Evolutionary conservation across 2,888 invertebrate species (phyloP).

Genomic region (Pseudococcus longispinus): DNA sequence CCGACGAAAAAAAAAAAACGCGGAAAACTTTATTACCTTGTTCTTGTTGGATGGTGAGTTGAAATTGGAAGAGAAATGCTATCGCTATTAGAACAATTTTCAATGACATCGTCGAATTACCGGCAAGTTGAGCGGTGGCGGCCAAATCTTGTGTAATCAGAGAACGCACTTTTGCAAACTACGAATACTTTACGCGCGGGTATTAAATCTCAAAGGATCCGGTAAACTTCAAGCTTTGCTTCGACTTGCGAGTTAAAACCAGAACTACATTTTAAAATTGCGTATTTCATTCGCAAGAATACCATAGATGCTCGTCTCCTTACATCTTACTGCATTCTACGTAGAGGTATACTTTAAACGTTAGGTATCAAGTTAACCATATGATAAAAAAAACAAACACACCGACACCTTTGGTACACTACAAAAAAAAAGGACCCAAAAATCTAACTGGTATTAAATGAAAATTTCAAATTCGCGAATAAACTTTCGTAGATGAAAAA

Average conservation of each 20-base stretch:
- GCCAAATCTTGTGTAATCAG: constrained; percentile 28
- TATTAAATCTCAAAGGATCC: constrained; percentile 25
- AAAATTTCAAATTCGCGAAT: neutral
- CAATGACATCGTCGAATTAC: constrained; percentile 11
- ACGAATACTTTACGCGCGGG: neutral
- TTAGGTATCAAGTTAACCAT: neutral
- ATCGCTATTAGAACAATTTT: constrained; percentile 14
- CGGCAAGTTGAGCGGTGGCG: neutral
- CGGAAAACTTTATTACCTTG: constrained; percentile 15
- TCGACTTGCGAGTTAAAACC: neutral
- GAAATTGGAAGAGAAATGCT: constrained; percentile 30
- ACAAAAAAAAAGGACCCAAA: too few relatives aligned
- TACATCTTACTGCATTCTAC: neutral
- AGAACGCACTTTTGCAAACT: constrained; percentile 10
- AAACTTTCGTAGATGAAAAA: neutral
- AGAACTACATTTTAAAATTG: neutral
- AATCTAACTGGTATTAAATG: neutral
- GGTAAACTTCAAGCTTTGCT: neutral
- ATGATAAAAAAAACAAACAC: neutral
- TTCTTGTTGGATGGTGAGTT: constrained; percentile 10
- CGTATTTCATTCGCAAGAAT: neutral
- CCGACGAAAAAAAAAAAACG: neutral
- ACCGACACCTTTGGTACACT: neutral
- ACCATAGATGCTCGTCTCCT: neutral
- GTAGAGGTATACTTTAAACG: neutral